Conservation (phyloP, 2,888 invertebrate genomes). For the Oligia strigilis region DNA sequence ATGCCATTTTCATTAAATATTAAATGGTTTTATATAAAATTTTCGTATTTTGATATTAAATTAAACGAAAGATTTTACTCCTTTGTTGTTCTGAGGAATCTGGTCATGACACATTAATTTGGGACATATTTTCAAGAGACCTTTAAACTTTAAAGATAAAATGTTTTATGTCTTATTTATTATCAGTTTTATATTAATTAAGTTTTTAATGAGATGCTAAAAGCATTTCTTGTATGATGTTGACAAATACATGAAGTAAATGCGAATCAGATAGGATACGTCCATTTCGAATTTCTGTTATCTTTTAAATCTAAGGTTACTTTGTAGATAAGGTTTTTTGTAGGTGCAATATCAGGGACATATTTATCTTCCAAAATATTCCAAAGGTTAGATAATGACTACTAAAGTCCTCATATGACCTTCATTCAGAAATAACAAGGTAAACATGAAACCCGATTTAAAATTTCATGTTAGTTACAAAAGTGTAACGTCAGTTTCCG, state of each 20-base stretch:
- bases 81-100: constrained; percentile 23
- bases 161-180: constrained; percentile 1
- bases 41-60: constrained; percentile 2
- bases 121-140: background rate
- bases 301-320: constrained; percentile 25
- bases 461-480: constrained; percentile 23
- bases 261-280: constrained; percentile 7
- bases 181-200: background rate
- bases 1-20: constrained; percentile 16
- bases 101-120: constrained; percentile 28
- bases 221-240: background rate
- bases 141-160: background rate
- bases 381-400: constrained; percentile 21
- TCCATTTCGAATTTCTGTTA: background rate
- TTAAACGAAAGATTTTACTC: constrained; percentile 27
- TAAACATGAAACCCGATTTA: constrained; percentile 13
- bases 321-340: constrained; percentile 29
- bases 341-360: constrained; percentile 23
- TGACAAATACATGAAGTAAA: background rate
- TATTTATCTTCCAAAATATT: constrained; percentile 32
- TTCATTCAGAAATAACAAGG: constrained; percentile 28
- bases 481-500: background rate
- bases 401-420: constrained; percentile 32
- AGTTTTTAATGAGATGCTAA: background rate
- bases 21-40: constrained; percentile 7